phyloP scores from a whole-genome alignment of 2,888 invertebrate genomes.

The Periphyllus acericola region DNA sequence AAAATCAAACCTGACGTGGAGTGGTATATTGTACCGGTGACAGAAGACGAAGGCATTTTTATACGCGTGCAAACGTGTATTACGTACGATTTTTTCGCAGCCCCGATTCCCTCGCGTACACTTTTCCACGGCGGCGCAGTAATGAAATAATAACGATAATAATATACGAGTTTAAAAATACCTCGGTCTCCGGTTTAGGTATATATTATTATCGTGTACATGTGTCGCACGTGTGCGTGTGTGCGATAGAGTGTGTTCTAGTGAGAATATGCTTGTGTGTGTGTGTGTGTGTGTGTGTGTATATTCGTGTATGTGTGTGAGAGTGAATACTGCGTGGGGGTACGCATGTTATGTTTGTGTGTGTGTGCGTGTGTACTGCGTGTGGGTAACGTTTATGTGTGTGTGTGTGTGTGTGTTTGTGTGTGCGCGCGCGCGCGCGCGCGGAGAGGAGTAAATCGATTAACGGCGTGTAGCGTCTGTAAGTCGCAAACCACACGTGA shows the following conservation, averaged over 20 bases:
- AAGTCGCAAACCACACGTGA: conserved; percentile 62
- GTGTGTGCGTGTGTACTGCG: background rate
- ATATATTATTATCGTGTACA: no score
- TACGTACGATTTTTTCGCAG: no score
- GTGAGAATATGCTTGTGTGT: no score
- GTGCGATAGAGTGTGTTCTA: background rate
- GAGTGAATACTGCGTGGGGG: background rate
- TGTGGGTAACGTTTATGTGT: background rate
- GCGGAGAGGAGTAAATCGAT: conserved; percentile 55
- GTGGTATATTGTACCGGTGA: background rate
- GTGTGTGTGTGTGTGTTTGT: background rate
- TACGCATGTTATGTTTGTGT: no score
- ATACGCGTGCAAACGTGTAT: no score
- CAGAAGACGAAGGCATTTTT: background rate
- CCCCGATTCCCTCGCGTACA: no score
- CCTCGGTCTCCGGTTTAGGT: background rate
- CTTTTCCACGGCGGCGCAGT: no score
- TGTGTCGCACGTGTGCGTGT: background rate
- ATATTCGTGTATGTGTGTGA: background rate
- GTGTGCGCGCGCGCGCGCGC: conserved; percentile 4
- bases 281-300: background rate
- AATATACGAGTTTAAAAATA: background rate
- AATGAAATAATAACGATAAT: background rate
- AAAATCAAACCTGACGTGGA: background rate
- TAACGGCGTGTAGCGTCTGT: conserved; percentile 62